Percentiles rank a stretch among this genome's conserved stretches.
These are phyloP conservation scores for Girardia tigrina DNA, from an alignment of 2,888 invertebrate genomes.

Conservation along the genomic window DNA sequence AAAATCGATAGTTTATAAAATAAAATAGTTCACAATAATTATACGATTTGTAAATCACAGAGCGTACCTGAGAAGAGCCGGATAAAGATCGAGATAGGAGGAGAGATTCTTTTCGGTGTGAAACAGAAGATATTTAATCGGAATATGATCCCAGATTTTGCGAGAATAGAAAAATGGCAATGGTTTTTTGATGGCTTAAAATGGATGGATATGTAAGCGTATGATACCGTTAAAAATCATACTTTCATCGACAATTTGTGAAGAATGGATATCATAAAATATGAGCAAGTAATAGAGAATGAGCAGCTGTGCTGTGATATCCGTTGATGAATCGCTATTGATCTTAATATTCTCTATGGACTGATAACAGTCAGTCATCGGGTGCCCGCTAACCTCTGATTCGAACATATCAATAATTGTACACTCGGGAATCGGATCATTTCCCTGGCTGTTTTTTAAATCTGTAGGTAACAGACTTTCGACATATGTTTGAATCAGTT, in stretches of 20 bases:
- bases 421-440: not conserved
- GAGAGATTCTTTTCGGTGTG: conserved; percentile 1
- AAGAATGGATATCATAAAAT: not conserved
- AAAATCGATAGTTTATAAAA: no score
- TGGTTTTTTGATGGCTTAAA: not conserved
- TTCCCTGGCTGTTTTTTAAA: not conserved
- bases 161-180: not conserved
- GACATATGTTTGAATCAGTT: conserved; percentile 81
- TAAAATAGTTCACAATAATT: no score
- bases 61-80: conserved; percentile 3
- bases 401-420: not conserved
- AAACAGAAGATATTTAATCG: not conserved
- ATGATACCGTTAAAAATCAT: not conserved
- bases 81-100: not conserved
- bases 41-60: no score
- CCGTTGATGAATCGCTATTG: not conserved
- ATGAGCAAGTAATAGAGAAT: not conserved
- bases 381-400: not conserved
- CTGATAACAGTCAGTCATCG: not conserved
- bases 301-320: not conserved
- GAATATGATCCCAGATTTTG: not conserved
- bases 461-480: conserved; percentile 54
- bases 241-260: not conserved
- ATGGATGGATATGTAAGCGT: not conserved
- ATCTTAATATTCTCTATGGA: not conserved